Evolutionary conservation across 1,140 invertebrate species (phyloP), one percentile per base, ranked within the genome.

Genomic region (Coenobita brevimanus): DNA sequence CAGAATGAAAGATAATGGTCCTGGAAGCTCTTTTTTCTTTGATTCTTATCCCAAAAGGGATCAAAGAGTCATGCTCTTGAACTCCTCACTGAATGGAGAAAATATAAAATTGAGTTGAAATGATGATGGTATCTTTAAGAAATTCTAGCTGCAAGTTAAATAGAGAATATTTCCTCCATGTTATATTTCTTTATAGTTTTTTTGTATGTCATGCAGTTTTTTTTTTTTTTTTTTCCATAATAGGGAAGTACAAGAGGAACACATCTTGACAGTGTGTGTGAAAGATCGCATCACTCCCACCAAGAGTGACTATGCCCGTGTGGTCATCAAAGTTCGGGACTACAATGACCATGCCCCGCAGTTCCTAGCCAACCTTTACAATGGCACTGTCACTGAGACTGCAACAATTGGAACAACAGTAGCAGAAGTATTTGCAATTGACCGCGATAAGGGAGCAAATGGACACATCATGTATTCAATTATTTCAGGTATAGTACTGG

Each of bases 261-360:
- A 99, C 93, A 94, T 97, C 46, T 92, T 99, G 50, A 98, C 97
- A 0, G 95, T 98, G 3, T 97, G 97, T 94, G 97, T 97, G 0
- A 95, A 96, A 89, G 98, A 99, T 92, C 95, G 97, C 91, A 97
- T 97, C 0, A 96, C 96, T 0, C 97, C 96, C 15, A 95, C 96
- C 0, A 96, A 97, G 91, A 93, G 96, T 21, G 97, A 97, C 92
- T 97, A 96, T 92, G 96, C 97, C 1, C 93, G 97, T 30, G 93
- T 98, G 2, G 97, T 96, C 0, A 96, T 98, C 50, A 93, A 92
- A 17, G 90, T 98, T 0, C 94, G 95, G 90, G 97, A 98, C 93
- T 95, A 97, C 90, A 98, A 98, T 92, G 97, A 98, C 92, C 97
- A 98, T 92, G 93, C 95, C 36, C 97, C 97, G 0, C 95, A 96